Evolutionary conservation across 2,113 vertebrate species (phyloP), one percentile per base, ranked within the genome.

Genomic region (Podarcis muralis): DNA sequence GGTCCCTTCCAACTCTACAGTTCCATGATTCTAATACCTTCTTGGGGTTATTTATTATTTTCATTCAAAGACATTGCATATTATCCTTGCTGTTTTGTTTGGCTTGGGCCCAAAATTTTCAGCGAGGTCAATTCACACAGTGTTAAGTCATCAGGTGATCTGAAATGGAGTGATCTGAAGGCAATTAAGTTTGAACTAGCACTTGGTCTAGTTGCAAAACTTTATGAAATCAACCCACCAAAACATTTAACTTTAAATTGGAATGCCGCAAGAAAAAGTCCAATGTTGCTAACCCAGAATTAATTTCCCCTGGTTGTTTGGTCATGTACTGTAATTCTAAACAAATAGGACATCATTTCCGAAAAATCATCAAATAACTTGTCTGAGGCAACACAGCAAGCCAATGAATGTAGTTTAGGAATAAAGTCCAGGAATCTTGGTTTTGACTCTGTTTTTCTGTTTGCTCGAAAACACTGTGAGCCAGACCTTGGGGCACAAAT

Each of bases 391-490:
- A 77, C 78, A 59, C 13, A 74, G 27, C 87, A 68, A 57, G n/a
- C 8, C 81, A 71, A 30, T 30, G 81, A 6, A 37, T 69, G 0
- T 30, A 27, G 5, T 59, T 85, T 79, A 71, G 68, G 35, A 92
- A 76, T 6, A 86, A 2, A 59, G 22, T 0, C 62, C 20, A 88
- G n/a, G 78, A 88, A 0, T 53, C 16, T 92, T 77, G 68, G 23
- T 71, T 94, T 86, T 30, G 15, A 0, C 48, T 15, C 75, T 30
- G 84, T 16, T 40, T 27, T 32, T 92, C 25, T 90, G 59, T 66
- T 62, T 88, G 1, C 16, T 82, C 43, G 3, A 12, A n/a, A 35
- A 92, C 79, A 48, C 13, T 35, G 84, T 27, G 69, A 68, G 32
- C 86, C 59, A 83, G 2, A 1, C 35, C n/a, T 18, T 9, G 9